phyloP scores from a whole-genome alignment of 2,888 invertebrate genomes.

The Spilosoma lubricipeda region DNA sequence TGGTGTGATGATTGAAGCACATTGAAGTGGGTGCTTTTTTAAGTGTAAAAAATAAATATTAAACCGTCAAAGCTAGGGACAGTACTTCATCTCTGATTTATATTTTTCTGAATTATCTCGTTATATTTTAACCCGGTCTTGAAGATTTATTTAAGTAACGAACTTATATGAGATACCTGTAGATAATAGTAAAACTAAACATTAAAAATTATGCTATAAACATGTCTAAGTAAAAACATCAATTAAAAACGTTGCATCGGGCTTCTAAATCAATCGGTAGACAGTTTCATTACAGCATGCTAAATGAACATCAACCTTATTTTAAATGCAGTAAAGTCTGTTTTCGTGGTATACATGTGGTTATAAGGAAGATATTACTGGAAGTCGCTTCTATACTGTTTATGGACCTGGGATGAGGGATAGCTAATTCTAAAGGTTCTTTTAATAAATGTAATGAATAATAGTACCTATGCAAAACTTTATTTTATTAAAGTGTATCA shows the following conservation, averaged over 20 bases:
- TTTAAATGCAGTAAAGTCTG: fast-evolving
- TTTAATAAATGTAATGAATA: background rate
- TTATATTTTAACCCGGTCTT: background rate
- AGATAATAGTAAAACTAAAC: slow-evolving; percentile 10
- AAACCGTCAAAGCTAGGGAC: too few species aligned
- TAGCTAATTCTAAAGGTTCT: slow-evolving; percentile 22
- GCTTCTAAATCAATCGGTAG: slow-evolving; percentile 57
- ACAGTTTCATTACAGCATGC: slow-evolving; percentile 63
- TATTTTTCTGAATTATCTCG: background rate
- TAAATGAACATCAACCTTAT: slow-evolving; percentile 25
- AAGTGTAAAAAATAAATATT: too few species aligned
- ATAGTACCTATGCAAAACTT: background rate
- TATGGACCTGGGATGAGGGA: slow-evolving; percentile 43
- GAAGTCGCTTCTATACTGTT: slow-evolving; percentile 36
- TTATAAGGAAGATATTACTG: slow-evolving; percentile 50
- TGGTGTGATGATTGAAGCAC: too few species aligned
- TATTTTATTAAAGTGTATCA: background rate
- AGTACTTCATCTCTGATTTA: too few species aligned
- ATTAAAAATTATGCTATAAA: slow-evolving; percentile 58
- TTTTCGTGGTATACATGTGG: background rate
- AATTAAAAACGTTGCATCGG: slow-evolving; percentile 70
- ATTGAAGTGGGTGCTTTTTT: too few species aligned
- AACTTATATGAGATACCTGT: background rate
- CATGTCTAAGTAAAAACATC: slow-evolving; percentile 72
- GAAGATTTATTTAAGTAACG: background rate